Base-by-base conservation (phyloP, 1,140 invertebrate species). In the Trachymyrmex septentrionalis region DNA sequence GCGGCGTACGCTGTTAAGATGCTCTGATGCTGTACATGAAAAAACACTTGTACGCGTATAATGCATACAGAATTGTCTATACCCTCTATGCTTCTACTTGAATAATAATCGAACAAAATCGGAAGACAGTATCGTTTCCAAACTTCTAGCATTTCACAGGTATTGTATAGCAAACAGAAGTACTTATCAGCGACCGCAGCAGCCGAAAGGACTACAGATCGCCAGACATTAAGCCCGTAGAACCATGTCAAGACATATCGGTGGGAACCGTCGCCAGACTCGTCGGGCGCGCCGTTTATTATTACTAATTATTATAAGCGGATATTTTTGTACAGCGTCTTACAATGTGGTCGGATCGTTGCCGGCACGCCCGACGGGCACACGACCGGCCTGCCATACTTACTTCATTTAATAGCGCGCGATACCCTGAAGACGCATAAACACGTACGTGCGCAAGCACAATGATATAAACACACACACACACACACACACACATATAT, bases 251-350 rank as follows among this genome's bases (percentile, higher is more conserved):
- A 94, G 93, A 94, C 94, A 94, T 94, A 94, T 94, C 94, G 92
- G 91, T 90, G 61, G 73, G 50, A 38, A 82, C 67, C 88, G 92
- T 88, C 90, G 91, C 81, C 90, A 87, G 85, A 90, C 91, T 92
- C 90, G 90, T 91, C 92, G 92, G 92, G 92, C 90, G 91, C 90
- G 90, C 88, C 86, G 87, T 88, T 89, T 92, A 94, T 93, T 92
- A 92, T 91, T 91, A 89, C 87, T 90, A 90, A 92, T 91, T 92
- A 94, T 90, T 90, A 93, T 93, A 94, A 94, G 91, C 91, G 92
- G 93, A 84, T 94, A 94, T 94, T 94, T 94, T 94, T 94, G 93
- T 94, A 94, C 94, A 94, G 92, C 92, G 90, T 94, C 93, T 94
- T 94, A 93, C 93, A 94, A 84, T 84, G 92, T 92, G 81, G 91